A percentile compares a stretch with the other conserved stretches of the same genome.
These are phyloP conservation scores for Psettodes erumei DNA, from an alignment of 2,113 vertebrate species.

Conservation along the genomic window DNA sequence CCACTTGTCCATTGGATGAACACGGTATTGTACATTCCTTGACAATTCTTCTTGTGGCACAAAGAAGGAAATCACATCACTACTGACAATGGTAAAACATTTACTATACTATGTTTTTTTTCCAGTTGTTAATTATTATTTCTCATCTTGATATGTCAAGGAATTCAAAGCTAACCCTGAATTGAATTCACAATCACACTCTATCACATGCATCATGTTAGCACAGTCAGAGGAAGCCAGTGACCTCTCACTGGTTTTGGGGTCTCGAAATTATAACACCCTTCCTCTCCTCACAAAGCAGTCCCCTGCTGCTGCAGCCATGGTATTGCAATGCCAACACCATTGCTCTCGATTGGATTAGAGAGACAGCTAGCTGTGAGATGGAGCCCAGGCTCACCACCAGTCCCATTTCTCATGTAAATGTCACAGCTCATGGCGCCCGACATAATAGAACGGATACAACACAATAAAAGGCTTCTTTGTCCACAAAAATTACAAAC, in stretches of 20 bases:
- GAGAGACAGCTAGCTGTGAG: slow-evolving; percentile 86
- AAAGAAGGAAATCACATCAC: background rate
- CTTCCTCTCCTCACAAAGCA: slow-evolving; percentile 87
- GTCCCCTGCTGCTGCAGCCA: slow-evolving; percentile 89
- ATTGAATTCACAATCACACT: slow-evolving; percentile 85
- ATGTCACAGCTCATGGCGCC: slow-evolving; percentile 87
- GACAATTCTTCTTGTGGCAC: slow-evolving; percentile 9
- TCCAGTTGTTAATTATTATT: background rate
- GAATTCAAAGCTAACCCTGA: slow-evolving; percentile 68
- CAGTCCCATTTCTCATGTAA: slow-evolving; percentile 91
- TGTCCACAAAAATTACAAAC: slow-evolving; percentile 89
- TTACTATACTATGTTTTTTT: slow-evolving; percentile 13
- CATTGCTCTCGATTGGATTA: slow-evolving; percentile 93
- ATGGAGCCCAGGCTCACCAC: slow-evolving; percentile 83
- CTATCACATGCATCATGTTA: slow-evolving; percentile 85
- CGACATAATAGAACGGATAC: slow-evolving; percentile 87
- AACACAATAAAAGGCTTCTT: slow-evolving; percentile 85
- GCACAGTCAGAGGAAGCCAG: slow-evolving; percentile 89
- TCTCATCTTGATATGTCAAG: slow-evolving; percentile 4
- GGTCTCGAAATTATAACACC: slow-evolving; percentile 86
- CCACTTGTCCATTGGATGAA: background rate
- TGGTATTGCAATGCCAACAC: slow-evolving; percentile 83
- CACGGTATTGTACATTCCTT: background rate
- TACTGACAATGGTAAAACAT: background rate
- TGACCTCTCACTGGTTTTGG: slow-evolving; percentile 85